A percentile compares a stretch with the other conserved stretches of the same genome.
Evolutionary conservation across 2,113 vertebrate species (phyloP).

Genomic region (Oryzias woworae): DNA sequence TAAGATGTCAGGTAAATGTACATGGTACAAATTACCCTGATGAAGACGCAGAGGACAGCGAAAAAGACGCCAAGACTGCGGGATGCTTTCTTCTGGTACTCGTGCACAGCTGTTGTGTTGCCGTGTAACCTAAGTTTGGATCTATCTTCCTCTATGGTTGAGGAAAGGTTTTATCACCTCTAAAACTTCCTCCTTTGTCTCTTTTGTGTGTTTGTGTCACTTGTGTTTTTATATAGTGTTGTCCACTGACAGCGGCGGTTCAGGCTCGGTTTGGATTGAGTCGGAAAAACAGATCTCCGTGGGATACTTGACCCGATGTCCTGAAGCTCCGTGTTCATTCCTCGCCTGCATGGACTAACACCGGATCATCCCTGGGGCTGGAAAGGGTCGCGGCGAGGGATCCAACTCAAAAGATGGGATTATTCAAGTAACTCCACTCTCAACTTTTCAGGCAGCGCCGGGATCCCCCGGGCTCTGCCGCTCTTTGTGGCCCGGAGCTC

Average conservation of each 20-base stretch:
- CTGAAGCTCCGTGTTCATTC: conserved; percentile 57
- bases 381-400: conserved; percentile 43
- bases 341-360: conserved; percentile 73
- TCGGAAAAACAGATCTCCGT: conserved; percentile 72
- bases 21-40: too few species aligned
- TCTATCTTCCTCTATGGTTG: too few species aligned
- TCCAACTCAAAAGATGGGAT: conserved; percentile 48
- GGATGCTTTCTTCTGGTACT: too few species aligned
- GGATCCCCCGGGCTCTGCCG: conserved; percentile 55
- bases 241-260: neutral
- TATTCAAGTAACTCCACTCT: conserved; percentile 78
- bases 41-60: too few species aligned
- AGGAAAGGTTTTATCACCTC: too few species aligned
- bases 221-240: neutral
- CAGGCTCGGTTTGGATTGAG: conserved; percentile 46
- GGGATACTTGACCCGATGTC: conserved; percentile 80
- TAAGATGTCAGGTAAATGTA: too few species aligned
- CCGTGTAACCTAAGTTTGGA: too few species aligned
- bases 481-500: conserved; percentile 76
- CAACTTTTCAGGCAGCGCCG: conserved; percentile 53
- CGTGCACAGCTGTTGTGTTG: too few species aligned
- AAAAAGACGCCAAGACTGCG: too few species aligned
- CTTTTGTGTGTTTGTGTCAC: too few species aligned
- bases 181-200: too few species aligned
- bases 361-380: conserved; percentile 42